These are phyloP conservation scores for Venturia canescens DNA, from an alignment of 1,140 invertebrate species.

Conservation along the genomic window DNA sequence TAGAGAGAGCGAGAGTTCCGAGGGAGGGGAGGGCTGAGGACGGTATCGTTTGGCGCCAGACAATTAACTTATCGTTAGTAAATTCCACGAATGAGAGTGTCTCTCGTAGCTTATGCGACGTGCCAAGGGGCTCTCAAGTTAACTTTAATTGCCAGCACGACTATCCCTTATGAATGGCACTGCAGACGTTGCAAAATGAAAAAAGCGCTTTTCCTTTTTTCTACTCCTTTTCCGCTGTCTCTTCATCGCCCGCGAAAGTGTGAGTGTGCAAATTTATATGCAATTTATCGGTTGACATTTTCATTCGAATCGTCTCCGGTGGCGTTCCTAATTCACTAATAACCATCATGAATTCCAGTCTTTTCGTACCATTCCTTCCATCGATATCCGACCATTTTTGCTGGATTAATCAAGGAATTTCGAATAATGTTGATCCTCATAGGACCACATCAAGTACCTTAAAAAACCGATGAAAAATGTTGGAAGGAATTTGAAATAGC, in stretches of 20 bases:
- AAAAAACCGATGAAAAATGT: too few relatives aligned
- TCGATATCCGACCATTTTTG: too few relatives aligned
- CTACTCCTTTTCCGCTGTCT: not conserved
- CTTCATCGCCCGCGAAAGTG: too few relatives aligned
- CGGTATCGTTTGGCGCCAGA: slow-evolving; percentile 64
- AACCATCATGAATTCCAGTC: too few relatives aligned
- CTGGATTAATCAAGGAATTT: too few relatives aligned
- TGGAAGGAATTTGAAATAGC: not conserved
- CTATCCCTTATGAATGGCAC: slow-evolving; percentile 64
- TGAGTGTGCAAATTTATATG: too few relatives aligned
- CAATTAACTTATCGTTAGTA: slow-evolving; percentile 66
- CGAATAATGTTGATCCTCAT: too few relatives aligned
- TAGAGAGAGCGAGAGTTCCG: not conserved
- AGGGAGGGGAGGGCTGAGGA: not conserved
- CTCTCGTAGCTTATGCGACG: slow-evolving; percentile 11
- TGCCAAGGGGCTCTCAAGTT: slow-evolving; percentile 48
- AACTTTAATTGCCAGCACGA: slow-evolving; percentile 68
- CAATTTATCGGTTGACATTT: too few relatives aligned
- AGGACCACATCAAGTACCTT: too few relatives aligned
- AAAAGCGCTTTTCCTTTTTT: slow-evolving; percentile 54
- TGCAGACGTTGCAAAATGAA: slow-evolving; percentile 58
- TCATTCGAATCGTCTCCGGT: too few relatives aligned
- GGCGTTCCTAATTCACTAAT: too few relatives aligned
- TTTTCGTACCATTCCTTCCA: too few relatives aligned
- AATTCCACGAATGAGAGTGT: slow-evolving; percentile 63